phyloP scores from a whole-genome alignment of 2,888 invertebrate species.

The Ceramica pisi region DNA sequence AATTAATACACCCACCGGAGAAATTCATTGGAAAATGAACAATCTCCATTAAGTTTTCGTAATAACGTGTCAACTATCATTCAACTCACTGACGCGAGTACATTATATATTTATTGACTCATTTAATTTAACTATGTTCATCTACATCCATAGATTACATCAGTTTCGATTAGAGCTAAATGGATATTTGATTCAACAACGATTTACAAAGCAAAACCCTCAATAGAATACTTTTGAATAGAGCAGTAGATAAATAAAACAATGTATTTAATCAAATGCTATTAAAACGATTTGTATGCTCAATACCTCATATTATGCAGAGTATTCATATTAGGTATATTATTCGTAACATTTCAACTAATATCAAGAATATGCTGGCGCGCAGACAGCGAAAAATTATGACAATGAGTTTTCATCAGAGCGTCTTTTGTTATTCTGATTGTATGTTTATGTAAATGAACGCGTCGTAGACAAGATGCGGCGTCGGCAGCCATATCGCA shows the following conservation, averaged over 20 bases:
- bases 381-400: slow-evolving; percentile 69
- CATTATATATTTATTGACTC: slow-evolving; percentile 30
- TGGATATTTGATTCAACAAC: neutral
- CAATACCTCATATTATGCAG: slow-evolving; percentile 18
- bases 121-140: slow-evolving; percentile 14
- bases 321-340: slow-evolving; percentile 33
- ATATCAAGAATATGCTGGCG: slow-evolving; percentile 68
- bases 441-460: slow-evolving; percentile 77
- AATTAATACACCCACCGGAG: slow-evolving; percentile 70
- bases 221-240: slow-evolving; percentile 5
- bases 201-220: neutral
- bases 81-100: slow-evolving; percentile 49
- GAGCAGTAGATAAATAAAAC: neutral
- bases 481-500: slow-evolving; percentile 59
- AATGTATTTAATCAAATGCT: neutral
- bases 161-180: neutral
- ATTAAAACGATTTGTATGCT: slow-evolving; percentile 27
- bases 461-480: slow-evolving; percentile 59
- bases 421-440: slow-evolving; percentile 77
- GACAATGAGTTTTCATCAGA: slow-evolving; percentile 73
- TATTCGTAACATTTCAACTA: slow-evolving; percentile 36
- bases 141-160: neutral
- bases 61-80: slow-evolving; percentile 61
- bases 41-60: slow-evolving; percentile 69
- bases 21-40: slow-evolving; percentile 72